Evolutionary conservation across 2,888 invertebrate genomes (phyloP).

Genomic region (Plagodis dolabraria): DNA sequence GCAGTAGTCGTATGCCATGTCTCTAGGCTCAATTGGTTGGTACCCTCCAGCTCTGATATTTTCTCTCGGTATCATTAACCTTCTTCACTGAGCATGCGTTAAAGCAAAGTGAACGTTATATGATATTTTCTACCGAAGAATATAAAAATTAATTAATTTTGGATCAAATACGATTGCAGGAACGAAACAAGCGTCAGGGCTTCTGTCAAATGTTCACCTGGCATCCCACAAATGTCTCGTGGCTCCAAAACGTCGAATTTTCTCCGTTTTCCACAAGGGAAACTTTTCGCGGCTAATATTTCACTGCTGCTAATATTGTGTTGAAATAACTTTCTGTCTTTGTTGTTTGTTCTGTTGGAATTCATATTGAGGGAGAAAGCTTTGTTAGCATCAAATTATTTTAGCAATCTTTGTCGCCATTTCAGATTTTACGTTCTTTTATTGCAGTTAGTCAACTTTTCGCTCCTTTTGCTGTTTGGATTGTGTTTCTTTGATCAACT

Average conservation of each 20-base stretch:
- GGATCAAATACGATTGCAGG: slow-evolving; percentile 29
- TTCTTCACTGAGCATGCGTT: no score
- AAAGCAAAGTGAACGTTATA: no score
- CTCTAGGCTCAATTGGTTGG: no score
- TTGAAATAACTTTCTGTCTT: slow-evolving; percentile 55
- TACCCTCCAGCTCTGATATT: no score
- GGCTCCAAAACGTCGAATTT: slow-evolving; percentile 60
- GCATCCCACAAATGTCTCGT: slow-evolving; percentile 77
- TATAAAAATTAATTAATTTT: neutral
- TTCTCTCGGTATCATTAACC: no score
- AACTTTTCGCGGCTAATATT: slow-evolving; percentile 72
- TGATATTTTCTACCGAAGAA: no score
- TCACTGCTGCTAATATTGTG: slow-evolving; percentile 56
- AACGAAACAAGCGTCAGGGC: slow-evolving; percentile 41
- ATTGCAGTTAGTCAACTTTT: slow-evolving; percentile 51
- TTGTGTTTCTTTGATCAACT: neutral
- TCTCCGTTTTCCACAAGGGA: slow-evolving; percentile 54
- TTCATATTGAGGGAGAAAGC: slow-evolving; percentile 53
- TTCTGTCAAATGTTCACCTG: slow-evolving; percentile 65
- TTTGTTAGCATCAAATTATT: slow-evolving; percentile 65
- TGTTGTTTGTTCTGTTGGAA: slow-evolving; percentile 63
- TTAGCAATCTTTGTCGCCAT: slow-evolving; percentile 46
- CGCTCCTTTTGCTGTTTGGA: slow-evolving; percentile 16
- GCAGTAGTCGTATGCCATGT: no score
- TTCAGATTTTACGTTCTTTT: slow-evolving; percentile 33